phyloP scores from a whole-genome alignment of 2,888 invertebrate genomes.

The Napeogenes inachia region DNA sequence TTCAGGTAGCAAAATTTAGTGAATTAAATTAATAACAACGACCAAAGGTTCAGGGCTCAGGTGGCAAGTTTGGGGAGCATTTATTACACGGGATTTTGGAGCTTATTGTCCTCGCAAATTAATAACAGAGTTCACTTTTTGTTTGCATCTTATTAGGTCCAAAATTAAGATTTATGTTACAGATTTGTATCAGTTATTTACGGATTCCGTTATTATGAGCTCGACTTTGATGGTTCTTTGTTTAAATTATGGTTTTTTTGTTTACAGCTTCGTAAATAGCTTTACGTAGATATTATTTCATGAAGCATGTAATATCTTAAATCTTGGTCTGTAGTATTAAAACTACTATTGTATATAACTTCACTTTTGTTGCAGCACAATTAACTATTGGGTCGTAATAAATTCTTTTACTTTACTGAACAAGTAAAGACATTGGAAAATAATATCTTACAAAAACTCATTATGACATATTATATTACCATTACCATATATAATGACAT shows the following conservation, averaged over 20 bases:
- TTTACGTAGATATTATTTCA: too few relatives aligned
- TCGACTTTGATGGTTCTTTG: conserved; percentile 2
- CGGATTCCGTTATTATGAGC: conserved; percentile 11
- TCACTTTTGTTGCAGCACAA: too few relatives aligned
- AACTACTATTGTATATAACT: too few relatives aligned
- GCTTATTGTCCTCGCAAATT: conserved; percentile 58
- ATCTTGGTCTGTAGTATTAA: too few relatives aligned
- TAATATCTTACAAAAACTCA: too few relatives aligned
- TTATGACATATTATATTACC: too few relatives aligned
- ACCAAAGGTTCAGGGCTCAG: conserved; percentile 38
- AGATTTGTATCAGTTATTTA: conserved; percentile 29
- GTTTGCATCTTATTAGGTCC: conserved; percentile 38
- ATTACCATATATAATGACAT: too few relatives aligned
- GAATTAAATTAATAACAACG: conserved; percentile 8
- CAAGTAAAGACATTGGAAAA: too few relatives aligned
- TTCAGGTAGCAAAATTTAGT: conserved; percentile 8
- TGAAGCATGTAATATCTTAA: too few relatives aligned
- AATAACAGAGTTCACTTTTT: conserved; percentile 55
- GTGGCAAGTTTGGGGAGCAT: conserved; percentile 55
- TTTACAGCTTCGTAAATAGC: background rate
- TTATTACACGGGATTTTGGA: conserved; percentile 49
- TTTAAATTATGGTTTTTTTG: background rate
- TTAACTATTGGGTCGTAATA: too few relatives aligned
- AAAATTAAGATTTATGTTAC: conserved; percentile 45
- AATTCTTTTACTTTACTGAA: too few relatives aligned